Evolutionary conservation across 2,888 invertebrate genomes (phyloP).

Genomic region (Drosophila pseudotalamancana): DNA sequence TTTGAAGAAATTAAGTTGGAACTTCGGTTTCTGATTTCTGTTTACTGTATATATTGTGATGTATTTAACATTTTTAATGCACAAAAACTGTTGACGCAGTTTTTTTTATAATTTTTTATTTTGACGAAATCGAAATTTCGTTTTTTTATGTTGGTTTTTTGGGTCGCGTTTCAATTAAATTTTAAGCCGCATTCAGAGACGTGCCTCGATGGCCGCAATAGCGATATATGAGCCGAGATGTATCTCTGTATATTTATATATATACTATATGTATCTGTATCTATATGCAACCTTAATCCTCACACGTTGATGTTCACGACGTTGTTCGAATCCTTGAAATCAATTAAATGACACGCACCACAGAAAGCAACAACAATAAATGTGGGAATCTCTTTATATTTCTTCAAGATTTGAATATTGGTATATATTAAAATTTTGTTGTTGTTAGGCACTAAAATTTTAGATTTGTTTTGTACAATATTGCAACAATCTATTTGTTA

Average conservation of each 20-base stretch:
- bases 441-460: conserved; percentile 14
- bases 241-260: conserved; percentile 10
- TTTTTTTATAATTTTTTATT: conserved; percentile 1
- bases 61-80: conserved; percentile 17
- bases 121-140: conserved; percentile 25
- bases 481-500: conserved; percentile 20
- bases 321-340: conserved; percentile 70
- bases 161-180: conserved; percentile 68
- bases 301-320: conserved; percentile 45
- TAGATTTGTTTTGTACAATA: conserved; percentile 23
- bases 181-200: conserved; percentile 69
- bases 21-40: conserved; percentile 42
- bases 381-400: conserved; percentile 23
- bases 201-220: conserved; percentile 61
- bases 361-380: conserved; percentile 1
- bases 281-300: conserved; percentile 66
- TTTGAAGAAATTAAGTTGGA: conserved; percentile 22
- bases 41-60: conserved; percentile 21
- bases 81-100: conserved; percentile 48
- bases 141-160: conserved; percentile 16
- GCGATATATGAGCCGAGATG: conserved; percentile 48
- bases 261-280: conserved; percentile 21
- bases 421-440: neutral
- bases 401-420: conserved; percentile 23
- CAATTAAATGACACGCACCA: conserved; percentile 76